These are phyloP conservation scores for Brachyhypopomus occidentalis DNA, from an alignment of 2,113 vertebrate genomes.

Conservation along the genomic window DNA sequence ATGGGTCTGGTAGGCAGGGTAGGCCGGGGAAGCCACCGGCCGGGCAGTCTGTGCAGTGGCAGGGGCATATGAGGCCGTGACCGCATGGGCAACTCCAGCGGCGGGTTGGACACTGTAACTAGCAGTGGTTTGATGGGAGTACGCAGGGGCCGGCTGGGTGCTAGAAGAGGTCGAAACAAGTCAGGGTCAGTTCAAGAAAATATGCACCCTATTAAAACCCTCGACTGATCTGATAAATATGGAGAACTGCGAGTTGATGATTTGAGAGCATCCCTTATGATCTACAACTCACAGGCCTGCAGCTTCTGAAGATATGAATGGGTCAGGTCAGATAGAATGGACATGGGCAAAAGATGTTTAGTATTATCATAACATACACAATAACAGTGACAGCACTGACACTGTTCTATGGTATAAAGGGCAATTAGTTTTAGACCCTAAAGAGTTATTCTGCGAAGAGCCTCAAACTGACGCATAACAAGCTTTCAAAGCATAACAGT, in stretches of 20 bases:
- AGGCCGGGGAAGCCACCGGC: constrained; percentile 62
- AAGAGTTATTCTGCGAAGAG: no score
- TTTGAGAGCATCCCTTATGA: no score
- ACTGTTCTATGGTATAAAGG: no score
- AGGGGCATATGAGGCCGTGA: constrained; percentile 70
- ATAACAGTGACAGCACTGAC: no score
- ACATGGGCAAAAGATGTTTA: no score
- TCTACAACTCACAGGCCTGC: no score
- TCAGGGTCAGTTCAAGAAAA: background rate
- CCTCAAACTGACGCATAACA: no score
- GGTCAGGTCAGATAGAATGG: no score
- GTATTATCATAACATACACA: no score
- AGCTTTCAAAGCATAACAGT: no score
- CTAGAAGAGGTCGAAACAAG: constrained; percentile 58
- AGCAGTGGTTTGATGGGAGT: constrained; percentile 69
- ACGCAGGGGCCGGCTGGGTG: constrained; percentile 66
- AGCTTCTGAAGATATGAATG: no score
- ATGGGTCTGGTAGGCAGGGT: constrained; percentile 66
- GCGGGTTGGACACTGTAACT: constrained; percentile 68
- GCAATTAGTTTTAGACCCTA: no score
- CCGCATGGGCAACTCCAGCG: constrained; percentile 62
- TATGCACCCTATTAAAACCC: background rate
- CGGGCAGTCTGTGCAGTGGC: constrained; percentile 61
- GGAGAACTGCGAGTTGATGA: background rate
- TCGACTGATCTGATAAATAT: background rate